Evolutionary conservation across 2,797 vertebrate genomes (phyloP).

Genomic region (Epinephelus awoara): DNA sequence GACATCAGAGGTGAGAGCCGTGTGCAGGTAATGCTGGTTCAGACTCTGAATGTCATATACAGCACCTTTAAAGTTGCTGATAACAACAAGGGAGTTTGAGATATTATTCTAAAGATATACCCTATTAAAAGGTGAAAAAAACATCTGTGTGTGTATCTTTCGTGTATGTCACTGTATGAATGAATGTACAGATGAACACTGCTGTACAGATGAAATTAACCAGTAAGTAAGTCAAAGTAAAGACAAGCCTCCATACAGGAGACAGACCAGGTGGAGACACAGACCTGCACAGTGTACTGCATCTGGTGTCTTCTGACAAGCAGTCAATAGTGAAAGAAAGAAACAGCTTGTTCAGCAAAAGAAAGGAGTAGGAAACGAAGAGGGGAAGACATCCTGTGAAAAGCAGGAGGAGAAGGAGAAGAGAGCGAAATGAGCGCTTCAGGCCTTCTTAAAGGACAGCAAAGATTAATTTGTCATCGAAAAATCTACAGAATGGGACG

Average conservation of each 20-base stretch:
- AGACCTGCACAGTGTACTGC: neutral
- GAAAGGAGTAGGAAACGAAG: constrained; percentile 28
- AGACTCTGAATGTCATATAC: too few relatives aligned
- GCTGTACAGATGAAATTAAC: neutral
- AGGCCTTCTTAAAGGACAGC: constrained; percentile 60
- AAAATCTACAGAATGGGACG: constrained; percentile 61
- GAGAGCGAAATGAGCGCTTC: constrained; percentile 42
- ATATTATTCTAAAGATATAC: too few relatives aligned
- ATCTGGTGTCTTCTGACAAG: constrained; percentile 33
- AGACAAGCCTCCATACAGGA: neutral
- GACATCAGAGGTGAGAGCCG: too few relatives aligned
- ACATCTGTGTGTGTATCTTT: neutral
- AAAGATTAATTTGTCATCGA: constrained; percentile 72
- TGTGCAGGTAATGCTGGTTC: too few relatives aligned
- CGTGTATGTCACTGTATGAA: neutral
- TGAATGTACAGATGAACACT: neutral
- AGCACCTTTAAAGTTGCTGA: too few relatives aligned
- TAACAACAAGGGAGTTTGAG: too few relatives aligned
- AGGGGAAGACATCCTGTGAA: constrained; percentile 23
- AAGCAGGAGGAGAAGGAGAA: constrained; percentile 26
- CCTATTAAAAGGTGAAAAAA: neutral
- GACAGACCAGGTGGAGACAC: neutral
- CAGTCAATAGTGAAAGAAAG: constrained; percentile 49
- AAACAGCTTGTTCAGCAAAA: constrained; percentile 63
- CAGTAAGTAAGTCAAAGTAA: neutral